Evolutionary conservation across 2,113 vertebrate species (phyloP), one percentile per base, ranked within the genome.

Genomic region (Synodontis membranacea): DNA sequence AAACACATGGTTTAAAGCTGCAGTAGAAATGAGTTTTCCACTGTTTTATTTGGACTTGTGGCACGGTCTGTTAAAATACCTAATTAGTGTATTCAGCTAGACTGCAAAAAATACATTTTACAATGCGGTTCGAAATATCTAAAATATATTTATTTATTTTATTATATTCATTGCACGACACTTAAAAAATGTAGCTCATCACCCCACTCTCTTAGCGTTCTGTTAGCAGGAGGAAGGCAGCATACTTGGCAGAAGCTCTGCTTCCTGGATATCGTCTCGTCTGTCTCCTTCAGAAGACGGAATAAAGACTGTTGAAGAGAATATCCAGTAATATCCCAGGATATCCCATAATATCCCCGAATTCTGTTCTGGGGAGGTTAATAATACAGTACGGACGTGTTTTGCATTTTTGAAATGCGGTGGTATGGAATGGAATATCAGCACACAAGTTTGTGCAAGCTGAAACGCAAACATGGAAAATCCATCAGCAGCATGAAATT

Each of bases 401-500:
- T 54, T 21, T 37, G 12, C 3, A 19, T 19, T 52, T 50, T 78
- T 78, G 10, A 25, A 52, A 52, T 5, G 48, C 48, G 19, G 44
- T 79, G 48, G n/a, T 80, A 80, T 54, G 48, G 25, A 42, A 58
- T 58, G 52, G 58, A 39, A 80, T 39, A 25, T 28, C 34, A 58
- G 52, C 34, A 80, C 78, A 80, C 28, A 9, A 9, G 3, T 48
- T 82, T 28, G 46, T 78, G 44, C 3, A 72, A 52, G 12, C 72
- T 34, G 60, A 70, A 64, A n/a, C 46, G 70, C n/a, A 58, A 56
- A 54, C 37, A 64, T 68, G 76, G 81, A 83, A 87, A 84, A 84
- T 31, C 75, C 60, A 54, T 70, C 25, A 54, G 50, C 83, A 48
- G 34, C 34, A 44, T 86, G 31, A 90, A 89, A 80, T 48, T 64